phyloP scores from a whole-genome alignment of 53 echinoderm and acorn worm genomes.

The Mesocentrotus franciscanus region DNA sequence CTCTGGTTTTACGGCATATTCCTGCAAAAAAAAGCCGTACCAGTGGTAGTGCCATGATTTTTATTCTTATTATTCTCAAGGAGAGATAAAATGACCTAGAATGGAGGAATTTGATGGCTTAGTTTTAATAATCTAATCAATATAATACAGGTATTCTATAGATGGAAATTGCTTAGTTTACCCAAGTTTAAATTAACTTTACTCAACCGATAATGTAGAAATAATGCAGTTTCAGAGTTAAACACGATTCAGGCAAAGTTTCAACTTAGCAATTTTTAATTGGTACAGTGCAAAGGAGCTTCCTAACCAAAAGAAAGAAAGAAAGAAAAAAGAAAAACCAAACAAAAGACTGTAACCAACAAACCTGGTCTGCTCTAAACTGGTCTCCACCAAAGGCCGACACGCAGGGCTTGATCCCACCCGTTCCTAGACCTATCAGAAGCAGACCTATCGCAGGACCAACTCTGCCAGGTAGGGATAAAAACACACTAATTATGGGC shows the following conservation, averaged over 20 bases:
- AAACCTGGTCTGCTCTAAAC: constrained; percentile 85
- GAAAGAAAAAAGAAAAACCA: not conserved
- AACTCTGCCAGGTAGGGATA: constrained; percentile 57
- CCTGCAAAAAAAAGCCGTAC: no score
- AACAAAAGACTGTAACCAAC: not conserved
- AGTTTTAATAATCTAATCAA: not conserved
- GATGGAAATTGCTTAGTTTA: no score
- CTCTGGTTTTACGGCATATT: no score
- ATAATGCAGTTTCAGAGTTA: no score
- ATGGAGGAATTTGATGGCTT: not conserved
- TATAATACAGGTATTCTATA: no score
- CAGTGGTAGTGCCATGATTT: not conserved
- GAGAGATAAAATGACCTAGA: not conserved
- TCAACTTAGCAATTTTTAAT: no score
- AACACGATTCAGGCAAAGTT: no score
- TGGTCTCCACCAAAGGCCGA: constrained; percentile 98
- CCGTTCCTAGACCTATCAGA: constrained; percentile 94
- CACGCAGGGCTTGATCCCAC: constrained; percentile 98
- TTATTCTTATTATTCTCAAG: not conserved
- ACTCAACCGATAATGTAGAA: no score
- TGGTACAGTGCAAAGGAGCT: no score
- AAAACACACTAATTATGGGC: not conserved
- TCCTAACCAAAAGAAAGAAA: no score
- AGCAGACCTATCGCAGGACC: constrained; percentile 90
- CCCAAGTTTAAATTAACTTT: no score